Percentiles rank a stretch among this genome's conserved stretches.
These are phyloP conservation scores for Magallana ariakensis DNA, from an alignment of 1,140 invertebrate genomes.

Conservation along the genomic window DNA sequence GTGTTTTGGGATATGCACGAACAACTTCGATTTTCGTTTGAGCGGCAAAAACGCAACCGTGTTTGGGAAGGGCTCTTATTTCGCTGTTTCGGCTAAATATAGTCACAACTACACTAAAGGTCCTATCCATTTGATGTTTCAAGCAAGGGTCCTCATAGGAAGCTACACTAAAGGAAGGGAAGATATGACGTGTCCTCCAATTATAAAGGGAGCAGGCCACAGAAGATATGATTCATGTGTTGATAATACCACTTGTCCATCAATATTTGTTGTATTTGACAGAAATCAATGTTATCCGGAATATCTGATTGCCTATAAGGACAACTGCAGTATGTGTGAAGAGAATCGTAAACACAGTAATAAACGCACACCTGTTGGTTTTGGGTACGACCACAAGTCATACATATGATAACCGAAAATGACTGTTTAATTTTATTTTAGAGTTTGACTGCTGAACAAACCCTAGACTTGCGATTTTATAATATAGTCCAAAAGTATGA, in stretches of 20 bases:
- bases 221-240: slow-evolving; percentile 65
- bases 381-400: no score
- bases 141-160: slow-evolving; percentile 59
- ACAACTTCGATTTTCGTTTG: slow-evolving; percentile 62
- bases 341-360: no score
- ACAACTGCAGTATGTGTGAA: not conserved
- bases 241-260: slow-evolving; percentile 55
- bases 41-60: slow-evolving; percentile 59
- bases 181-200: slow-evolving; percentile 47
- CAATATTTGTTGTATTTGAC: slow-evolving; percentile 68
- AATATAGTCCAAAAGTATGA: no score
- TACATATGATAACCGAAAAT: no score
- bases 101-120: slow-evolving; percentile 55
- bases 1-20: slow-evolving; percentile 58
- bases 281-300: slow-evolving; percentile 65
- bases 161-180: slow-evolving; percentile 36
- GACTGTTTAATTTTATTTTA: no score
- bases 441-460: no score
- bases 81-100: slow-evolving; percentile 55
- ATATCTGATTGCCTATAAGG: slow-evolving; percentile 57
- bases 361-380: no score
- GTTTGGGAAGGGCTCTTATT: slow-evolving; percentile 63
- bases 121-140: slow-evolving; percentile 57
- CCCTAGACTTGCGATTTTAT: no score
- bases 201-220: slow-evolving; percentile 39